phyloP scores from a whole-genome alignment of 2,113 vertebrate species.

The Hipposideros armiger region DNA sequence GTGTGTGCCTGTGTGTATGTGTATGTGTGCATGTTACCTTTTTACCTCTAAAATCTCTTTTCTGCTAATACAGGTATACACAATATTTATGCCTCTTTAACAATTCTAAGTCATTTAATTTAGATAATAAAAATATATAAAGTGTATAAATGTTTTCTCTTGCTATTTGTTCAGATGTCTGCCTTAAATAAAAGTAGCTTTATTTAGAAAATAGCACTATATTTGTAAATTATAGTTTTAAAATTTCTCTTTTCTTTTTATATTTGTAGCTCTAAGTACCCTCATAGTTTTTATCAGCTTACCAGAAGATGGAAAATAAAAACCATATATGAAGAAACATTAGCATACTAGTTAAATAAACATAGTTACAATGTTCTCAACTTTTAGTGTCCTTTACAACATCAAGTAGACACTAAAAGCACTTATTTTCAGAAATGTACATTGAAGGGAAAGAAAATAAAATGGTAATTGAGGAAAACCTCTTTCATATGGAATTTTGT shows the following conservation, averaged over 20 bases:
- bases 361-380: neutral
- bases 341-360: neutral
- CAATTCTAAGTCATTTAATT: neutral
- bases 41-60: neutral
- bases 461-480: neutral
- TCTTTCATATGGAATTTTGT: neutral
- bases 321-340: neutral
- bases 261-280: neutral
- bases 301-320: neutral
- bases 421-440: conserved; percentile 2
- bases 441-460: neutral
- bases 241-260: neutral
- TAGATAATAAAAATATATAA: neutral
- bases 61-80: neutral
- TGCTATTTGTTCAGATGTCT: neutral
- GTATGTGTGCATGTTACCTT: neutral
- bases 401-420: neutral
- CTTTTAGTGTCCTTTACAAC: neutral
- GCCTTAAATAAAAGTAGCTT: conserved; percentile 14
- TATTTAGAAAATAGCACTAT: conserved; percentile 1
- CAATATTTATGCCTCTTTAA: neutral
- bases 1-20: neutral
- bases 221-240: neutral
- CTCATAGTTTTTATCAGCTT: neutral
- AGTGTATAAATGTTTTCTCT: neutral